Conservation (phyloP, 2,797 vertebrate species). For the Microchirus variegatus region DNA sequence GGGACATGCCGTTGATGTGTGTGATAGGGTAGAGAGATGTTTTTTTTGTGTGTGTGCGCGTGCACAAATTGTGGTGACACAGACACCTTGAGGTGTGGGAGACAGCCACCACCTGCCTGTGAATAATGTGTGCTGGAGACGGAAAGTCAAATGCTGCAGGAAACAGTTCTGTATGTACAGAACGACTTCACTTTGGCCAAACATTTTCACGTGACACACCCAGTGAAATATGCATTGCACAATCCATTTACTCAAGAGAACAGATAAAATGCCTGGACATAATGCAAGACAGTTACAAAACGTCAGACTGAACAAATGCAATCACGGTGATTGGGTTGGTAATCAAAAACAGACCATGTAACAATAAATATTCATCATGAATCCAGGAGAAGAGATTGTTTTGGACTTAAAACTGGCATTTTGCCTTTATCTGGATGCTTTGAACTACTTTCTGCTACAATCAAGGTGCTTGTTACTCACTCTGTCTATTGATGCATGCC, state of each 20-base stretch:
- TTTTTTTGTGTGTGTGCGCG: constrained; percentile 27
- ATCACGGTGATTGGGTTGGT: too few species aligned
- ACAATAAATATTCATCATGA: too few species aligned
- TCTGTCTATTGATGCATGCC: too few species aligned
- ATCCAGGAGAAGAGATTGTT: too few species aligned
- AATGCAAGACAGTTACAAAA: too few species aligned
- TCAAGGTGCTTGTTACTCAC: too few species aligned
- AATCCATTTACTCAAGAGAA: neutral
- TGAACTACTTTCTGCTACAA: too few species aligned
- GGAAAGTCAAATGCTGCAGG: constrained; percentile 55
- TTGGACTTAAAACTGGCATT: too few species aligned
- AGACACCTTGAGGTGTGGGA: constrained; percentile 75
- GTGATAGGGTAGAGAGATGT: constrained; percentile 44
- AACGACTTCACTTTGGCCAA: neutral
- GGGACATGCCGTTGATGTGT: constrained; percentile 58
- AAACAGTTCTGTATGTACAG: constrained; percentile 13
- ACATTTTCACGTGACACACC: neutral
- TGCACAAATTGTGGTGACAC: constrained; percentile 44
- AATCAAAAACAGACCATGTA: too few species aligned
- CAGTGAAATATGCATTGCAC: neutral
- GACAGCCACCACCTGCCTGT: constrained; percentile 72
- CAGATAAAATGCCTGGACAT: neutral
- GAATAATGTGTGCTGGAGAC: constrained; percentile 74
- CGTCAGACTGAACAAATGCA: too few species aligned
- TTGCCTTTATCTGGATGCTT: too few species aligned